Evolutionary conservation across 2,888 invertebrate species (phyloP).

Genomic region (Allacma fusca): DNA sequence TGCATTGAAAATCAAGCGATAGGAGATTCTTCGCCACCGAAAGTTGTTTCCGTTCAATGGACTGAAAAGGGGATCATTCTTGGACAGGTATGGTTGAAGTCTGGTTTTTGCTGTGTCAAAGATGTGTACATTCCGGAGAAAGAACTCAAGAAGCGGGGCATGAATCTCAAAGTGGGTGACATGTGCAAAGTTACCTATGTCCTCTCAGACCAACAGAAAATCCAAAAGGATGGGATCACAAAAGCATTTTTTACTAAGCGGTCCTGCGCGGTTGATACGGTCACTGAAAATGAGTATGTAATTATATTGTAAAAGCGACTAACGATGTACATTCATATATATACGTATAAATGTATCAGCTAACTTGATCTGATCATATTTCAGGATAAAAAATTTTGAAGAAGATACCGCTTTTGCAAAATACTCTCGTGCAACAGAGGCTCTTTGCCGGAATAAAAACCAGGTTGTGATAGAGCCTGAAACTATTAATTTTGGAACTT

Average conservation of each 20-base stretch:
- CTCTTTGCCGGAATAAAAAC: not conserved
- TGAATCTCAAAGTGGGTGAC: constrained; percentile 1
- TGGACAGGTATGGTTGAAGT: not conserved
- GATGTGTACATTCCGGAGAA: constrained; percentile 4
- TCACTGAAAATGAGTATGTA: constrained; percentile 9
- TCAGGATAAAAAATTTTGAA: not conserved
- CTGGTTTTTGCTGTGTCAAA: not conserved
- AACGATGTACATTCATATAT: not conserved
- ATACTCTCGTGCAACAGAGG: not conserved
- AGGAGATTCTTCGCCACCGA: not conserved
- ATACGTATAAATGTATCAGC: not conserved
- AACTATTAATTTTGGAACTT: not conserved
- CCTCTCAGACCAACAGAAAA: constrained; percentile 9
- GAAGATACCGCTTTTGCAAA: not conserved
- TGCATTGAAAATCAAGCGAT: not conserved
- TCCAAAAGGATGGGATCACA: not conserved
- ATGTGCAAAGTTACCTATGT: constrained; percentile 3
- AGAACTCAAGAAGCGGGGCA: not conserved
- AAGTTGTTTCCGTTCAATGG: constrained; percentile 9
- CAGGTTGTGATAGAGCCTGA: not conserved
- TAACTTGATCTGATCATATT: not conserved
- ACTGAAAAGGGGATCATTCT: not conserved
- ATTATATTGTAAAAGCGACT: not conserved
- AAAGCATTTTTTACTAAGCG: not conserved
- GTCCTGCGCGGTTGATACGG: not conserved